A percentile compares a stretch with the other conserved stretches of the same genome.
Evolutionary conservation across 2,797 vertebrate genomes (phyloP).

Genomic region (Spinus olivaceus): DNA sequence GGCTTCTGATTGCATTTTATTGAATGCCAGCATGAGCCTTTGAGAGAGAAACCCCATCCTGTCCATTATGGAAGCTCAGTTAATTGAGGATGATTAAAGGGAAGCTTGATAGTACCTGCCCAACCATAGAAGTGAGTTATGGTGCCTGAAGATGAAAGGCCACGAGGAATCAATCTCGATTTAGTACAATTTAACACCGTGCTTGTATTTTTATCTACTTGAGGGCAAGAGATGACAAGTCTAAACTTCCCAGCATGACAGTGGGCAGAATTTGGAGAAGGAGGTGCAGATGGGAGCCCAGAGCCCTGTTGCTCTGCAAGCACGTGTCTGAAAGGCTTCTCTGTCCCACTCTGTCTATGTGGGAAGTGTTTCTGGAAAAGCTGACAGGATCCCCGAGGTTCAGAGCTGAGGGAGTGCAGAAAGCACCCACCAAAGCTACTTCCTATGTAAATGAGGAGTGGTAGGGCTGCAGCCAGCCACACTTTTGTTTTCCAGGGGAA

Average conservation of each 20-base stretch:
- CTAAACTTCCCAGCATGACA: neutral
- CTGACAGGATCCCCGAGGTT: neutral
- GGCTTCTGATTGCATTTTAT: neutral
- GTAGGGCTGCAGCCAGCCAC: neutral
- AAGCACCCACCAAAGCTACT: neutral
- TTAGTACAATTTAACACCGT: neutral
- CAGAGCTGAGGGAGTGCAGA: neutral
- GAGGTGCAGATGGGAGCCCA: neutral
- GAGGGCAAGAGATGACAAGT: neutral
- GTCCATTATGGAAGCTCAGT: neutral
- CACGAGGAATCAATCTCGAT: neutral
- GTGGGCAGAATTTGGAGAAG: neutral
- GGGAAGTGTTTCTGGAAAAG: conserved; percentile 63
- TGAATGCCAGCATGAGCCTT: neutral
- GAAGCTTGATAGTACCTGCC: neutral
- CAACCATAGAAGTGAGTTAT: neutral
- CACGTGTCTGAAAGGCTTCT: neutral
- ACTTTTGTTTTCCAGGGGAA: neutral
- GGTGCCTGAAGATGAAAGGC: neutral
- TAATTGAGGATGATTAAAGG: conserved; percentile 5
- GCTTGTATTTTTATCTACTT: conserved; percentile 14
- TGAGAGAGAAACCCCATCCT: neutral
- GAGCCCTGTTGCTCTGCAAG: neutral
- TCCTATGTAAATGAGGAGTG: neutral
- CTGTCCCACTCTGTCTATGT: neutral